phyloP scores from a whole-genome alignment of 2,888 invertebrate genomes.

The Siphonodentalium dalli region DNA sequence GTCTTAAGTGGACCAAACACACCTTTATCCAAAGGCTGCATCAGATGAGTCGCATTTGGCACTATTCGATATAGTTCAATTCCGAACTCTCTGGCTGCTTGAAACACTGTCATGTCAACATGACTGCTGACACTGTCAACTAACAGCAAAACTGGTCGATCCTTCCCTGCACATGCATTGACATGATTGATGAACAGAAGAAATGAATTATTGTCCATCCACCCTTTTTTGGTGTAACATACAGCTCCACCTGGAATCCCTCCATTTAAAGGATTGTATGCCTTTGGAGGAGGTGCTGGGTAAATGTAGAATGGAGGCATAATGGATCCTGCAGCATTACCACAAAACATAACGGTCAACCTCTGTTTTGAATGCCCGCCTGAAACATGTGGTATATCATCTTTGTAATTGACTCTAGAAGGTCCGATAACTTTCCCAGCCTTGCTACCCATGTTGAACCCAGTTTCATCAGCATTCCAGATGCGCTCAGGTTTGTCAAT shows the following conservation, averaged over 20 bases:
- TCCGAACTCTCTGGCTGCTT: constrained; percentile 13
- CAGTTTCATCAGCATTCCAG: constrained; percentile 28
- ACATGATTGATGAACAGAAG: constrained; percentile 21
- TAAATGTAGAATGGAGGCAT: constrained; percentile 24
- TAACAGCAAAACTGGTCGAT: constrained; percentile 22
- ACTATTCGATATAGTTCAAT: constrained; percentile 26
- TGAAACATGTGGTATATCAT: constrained; percentile 18
- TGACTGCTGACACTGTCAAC: constrained; percentile 29
- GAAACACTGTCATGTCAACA: constrained; percentile 14
- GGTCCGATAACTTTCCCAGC: constrained; percentile 21
- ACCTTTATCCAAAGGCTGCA: constrained; percentile 34
- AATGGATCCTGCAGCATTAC: constrained; percentile 23
- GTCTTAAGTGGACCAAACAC: constrained; percentile 30
- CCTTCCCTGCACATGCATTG: constrained; percentile 14
- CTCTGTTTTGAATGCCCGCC: constrained; percentile 19
- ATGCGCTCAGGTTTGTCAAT: constrained; percentile 17
- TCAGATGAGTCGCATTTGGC: constrained; percentile 31
- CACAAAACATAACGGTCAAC: constrained; percentile 27
- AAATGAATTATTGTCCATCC: constrained; percentile 23
- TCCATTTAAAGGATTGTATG: constrained; percentile 19
- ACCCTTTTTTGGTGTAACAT: constrained; percentile 26
- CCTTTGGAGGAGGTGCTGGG: constrained; percentile 21
- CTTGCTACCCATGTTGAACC: constrained; percentile 24
- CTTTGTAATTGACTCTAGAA: constrained; percentile 3
- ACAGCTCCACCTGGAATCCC: constrained; percentile 14